Conservation (phyloP, 2,113 vertebrate genomes). For the Tauraco erythrolophus region DNA sequence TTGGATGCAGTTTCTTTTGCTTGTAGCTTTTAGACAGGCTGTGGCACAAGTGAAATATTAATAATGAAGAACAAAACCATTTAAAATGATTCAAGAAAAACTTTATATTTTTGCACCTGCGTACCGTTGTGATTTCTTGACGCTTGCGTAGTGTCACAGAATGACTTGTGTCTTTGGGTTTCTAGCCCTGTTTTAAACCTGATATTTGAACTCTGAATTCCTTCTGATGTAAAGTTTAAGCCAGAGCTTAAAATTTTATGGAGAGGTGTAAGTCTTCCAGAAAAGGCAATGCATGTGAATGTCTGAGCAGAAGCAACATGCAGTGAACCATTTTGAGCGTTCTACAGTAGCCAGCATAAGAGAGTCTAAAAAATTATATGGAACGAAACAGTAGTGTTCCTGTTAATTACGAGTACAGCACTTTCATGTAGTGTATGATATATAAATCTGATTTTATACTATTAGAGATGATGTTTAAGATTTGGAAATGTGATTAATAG, state of each 20-base stretch:
- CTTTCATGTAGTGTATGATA: neutral
- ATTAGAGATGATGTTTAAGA: neutral
- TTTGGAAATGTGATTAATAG: neutral
- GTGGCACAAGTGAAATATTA: neutral
- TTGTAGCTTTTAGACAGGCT: neutral
- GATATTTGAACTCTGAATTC: neutral
- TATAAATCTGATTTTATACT: neutral
- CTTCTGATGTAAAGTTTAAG: neutral
- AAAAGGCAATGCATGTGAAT: neutral
- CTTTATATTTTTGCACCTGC: fast-evolving
- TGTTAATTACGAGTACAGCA: neutral
- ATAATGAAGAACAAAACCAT: neutral
- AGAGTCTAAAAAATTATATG: neutral
- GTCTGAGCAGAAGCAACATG: neutral
- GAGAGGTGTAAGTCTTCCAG: neutral
- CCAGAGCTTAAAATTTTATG: neutral
- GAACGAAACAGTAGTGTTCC: neutral
- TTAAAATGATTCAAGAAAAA: neutral
- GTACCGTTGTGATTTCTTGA: neutral
- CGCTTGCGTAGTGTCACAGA: neutral
- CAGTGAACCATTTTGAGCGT: neutral
- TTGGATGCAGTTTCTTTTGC: neutral
- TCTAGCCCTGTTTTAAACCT: neutral
- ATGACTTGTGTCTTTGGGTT: neutral
- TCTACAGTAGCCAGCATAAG: neutral